Conservation (phyloP, 2,113 vertebrate genomes). For the Sebastes schlegelii region DNA sequence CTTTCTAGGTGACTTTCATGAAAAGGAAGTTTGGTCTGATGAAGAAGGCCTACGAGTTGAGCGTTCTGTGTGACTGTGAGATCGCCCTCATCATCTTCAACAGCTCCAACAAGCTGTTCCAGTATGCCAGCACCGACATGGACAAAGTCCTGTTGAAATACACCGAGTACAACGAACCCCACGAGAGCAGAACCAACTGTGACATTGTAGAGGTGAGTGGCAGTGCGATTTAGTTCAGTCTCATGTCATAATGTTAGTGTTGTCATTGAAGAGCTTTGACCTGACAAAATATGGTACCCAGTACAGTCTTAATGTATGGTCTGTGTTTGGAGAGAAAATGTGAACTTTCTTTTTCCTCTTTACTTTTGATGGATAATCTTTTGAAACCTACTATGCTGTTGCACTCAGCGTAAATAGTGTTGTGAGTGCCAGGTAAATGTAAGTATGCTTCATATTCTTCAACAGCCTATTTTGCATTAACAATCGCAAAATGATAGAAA, state of each 20-base stretch:
- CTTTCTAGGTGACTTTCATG: conserved; percentile 93
- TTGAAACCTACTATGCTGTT: not conserved
- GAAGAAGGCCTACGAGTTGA: conserved; percentile 99
- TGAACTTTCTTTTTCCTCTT: conserved; percentile 21
- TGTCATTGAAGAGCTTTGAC: not conserved
- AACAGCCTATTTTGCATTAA: conserved; percentile 6
- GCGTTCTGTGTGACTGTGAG: conserved; percentile 98
- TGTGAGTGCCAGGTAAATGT: not conserved
- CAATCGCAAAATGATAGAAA: not conserved
- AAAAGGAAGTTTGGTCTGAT: conserved; percentile 98
- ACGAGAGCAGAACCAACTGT: conserved; percentile 97
- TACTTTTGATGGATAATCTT: not conserved
- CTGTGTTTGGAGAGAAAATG: not conserved
- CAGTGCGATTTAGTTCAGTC: not conserved
- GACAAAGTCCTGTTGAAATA: conserved; percentile 99
- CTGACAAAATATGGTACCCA: not conserved
- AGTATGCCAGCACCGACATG: conserved; percentile 99
- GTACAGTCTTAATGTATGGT: not conserved
- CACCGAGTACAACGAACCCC: conserved; percentile 97
- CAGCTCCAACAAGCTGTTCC: conserved; percentile 98
- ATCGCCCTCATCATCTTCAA: conserved; percentile 99
- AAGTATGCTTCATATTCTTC: conserved; percentile 4
- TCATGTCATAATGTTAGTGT: not conserved
- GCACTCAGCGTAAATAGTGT: not conserved
- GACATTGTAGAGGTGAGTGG: conserved; percentile 96